Base-by-base conservation (phyloP, 2,888 invertebrate genomes). In the Dryomyza anilis region DNA sequence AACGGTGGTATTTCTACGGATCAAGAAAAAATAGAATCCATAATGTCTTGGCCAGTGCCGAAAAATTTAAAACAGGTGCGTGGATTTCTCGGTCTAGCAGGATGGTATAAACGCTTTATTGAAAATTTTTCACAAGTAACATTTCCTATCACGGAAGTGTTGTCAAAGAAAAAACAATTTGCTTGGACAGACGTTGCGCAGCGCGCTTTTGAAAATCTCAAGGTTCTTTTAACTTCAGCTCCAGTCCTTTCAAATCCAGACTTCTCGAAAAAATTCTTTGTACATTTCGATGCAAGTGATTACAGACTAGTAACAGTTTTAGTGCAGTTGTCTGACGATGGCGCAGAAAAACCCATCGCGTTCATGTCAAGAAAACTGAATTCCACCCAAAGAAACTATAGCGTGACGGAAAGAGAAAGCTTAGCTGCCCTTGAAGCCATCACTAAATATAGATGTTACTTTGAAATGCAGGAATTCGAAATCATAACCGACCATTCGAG, bases 11-110 rank as follows among this genome's bases (percentile, higher is more conserved):
- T 69, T n/a, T 60, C 50, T 3, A 64, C 66, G 2, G 66, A 66
- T 16, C 66, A 63, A 1, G 60, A 55, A 25, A 66, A 66, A 33
- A 50, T 66, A 14, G 3, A 16, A 1, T 39, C 66, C 0, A 60
- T 63, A 23, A 14, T 36, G 1, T 45, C 30, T 19, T 66, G 64
- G 57, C 69, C 70, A 0, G 23, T 66, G 12, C 70, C 72, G 10
- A 66, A 58, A 12, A 64, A 64, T 0, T 16, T 60, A 16, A 68
- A 69, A 52, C 68, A 71, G 27, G 66, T 72, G 3, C 55, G 69
- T 4, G 65, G 71, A 19, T 69, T 72, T 25, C 57, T 71, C 14
- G 52, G 50, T 6, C 2, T 61, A 4, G 12, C 12, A 4, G 61
- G 53, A 2, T 62, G 61, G 61, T 62, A 53, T 27, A 33, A 53